Base-by-base conservation (phyloP, 2,888 invertebrate species). In the Noctua fimbriata region DNA sequence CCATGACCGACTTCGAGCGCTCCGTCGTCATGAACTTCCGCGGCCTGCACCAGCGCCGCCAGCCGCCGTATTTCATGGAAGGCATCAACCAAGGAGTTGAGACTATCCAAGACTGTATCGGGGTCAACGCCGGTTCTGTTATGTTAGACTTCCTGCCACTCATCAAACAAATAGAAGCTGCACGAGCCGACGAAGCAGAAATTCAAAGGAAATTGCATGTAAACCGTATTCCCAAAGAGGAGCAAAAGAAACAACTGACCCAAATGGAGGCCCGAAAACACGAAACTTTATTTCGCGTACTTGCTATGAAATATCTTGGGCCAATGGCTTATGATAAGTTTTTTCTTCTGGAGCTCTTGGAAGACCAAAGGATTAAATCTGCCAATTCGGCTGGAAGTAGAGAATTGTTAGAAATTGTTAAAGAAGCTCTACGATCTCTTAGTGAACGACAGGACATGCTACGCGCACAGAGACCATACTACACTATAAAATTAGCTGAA, bases 261-360 rank as follows among this genome's bases (percentile, higher is more conserved):
- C 96, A 96, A 91, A 94, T 95, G 94, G 94, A 96, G 86, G 95
- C 95, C 14, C 92, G 96, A 58, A 95, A 95, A 87, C 90, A 93
- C 85, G 88, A 92, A n/a, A 95, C 93, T 2, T 89, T 97, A 79
- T 91, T 95, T 36, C 93, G 96, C 49, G 96, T 97, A 28, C 93
- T 97, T 52, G 96, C 97, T 52, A 96, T 95, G 95, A 97, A 97
- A 90, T 97, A 97, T 90, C 91, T 96, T 14, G 97, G 96, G 1
- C 96, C 96, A 2, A 96, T 96, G 96, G 96, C 97, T 12, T 95
- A 96, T 60, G 97, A 96, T 85, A 97, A 96, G 83, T 96, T 96
- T 89, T 96, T 96, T 86, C 92, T 96, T 36, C 93, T 94, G 83
- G 93, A 94, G 69, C 92, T 96, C 1, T 90, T 88, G 28, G 92